Base-by-base conservation (phyloP, 2,113 vertebrate genomes). In the Phoxinus phoxinus region DNA sequence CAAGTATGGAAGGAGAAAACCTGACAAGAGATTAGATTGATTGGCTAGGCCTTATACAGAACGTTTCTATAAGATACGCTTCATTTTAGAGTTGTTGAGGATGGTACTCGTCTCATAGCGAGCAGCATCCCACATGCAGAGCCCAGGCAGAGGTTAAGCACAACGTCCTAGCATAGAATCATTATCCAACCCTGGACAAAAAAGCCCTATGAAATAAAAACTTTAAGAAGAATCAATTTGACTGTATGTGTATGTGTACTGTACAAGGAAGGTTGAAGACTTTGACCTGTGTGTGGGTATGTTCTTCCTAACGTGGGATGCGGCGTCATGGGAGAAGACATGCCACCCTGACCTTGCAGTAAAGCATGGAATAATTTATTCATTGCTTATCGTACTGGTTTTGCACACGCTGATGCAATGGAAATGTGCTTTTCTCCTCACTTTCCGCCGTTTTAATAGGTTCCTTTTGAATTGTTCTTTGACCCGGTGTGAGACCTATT, bases 291-390 rank as follows among this genome's bases (percentile, higher is more conserved):
- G 82, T 88, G 87, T 88, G 85, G 86, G 76, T 81, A 74, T 61
- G 80, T 86, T 86, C 83, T 86, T 84, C 41, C 89, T 59, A 86
- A 90, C 88, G 93, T 92, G 88, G 90, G 91, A 59, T 76, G 88
- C 87, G 82, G 85, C 88, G 90, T 90, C 89, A 91, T 88, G 84
- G 84, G 89, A 92, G 89, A 91, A 90, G 86, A 75, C 46, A 7
- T 84, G 85, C 85, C 87, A 84, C 84, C 79, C 82, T 93, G 90
- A 93, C 89, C 91, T 90, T 91, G 91, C 89, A 90, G 82, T 86
- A 80, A 89, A 89, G 83, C 59, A 53, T 72, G 77, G 46, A 87
- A 90, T 91, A 86, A 93, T 91, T 90, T 92, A 92, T 93, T 92
- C 90, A 90, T 91, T 90, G 90, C 88, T 74, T 82, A 85, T 91